Conservation (phyloP, 2,888 invertebrate genomes). For the Lingula anatina region DNA sequence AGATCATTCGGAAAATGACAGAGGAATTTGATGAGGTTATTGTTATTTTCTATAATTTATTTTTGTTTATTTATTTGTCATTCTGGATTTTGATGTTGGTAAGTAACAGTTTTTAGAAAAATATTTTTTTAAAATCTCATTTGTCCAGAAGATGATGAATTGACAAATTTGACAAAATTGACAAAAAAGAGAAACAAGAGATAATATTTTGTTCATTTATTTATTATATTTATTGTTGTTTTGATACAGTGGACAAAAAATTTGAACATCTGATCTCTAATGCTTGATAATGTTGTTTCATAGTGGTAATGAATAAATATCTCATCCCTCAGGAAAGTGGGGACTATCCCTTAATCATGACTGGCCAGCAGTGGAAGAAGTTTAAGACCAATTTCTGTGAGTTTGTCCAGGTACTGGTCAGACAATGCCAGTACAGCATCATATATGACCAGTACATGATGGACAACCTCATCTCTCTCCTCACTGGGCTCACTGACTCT, state of each 20-base stretch:
- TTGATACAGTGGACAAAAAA: no score
- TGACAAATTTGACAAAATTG: no score
- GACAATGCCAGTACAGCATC: constrained; percentile 97
- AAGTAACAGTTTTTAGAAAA: no score
- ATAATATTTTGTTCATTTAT: no score
- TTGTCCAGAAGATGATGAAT: no score
- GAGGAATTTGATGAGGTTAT: constrained; percentile 99
- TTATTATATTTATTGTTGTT: not conserved
- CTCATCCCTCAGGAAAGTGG: constrained; percentile 81
- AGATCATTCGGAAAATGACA: constrained; percentile 96
- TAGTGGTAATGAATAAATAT: not conserved
- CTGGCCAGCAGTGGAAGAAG: constrained; percentile 95
- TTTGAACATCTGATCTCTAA: no score
- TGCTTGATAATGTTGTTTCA: no score
- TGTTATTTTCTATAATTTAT: no score
- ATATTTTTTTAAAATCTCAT: no score
- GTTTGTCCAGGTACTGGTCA: constrained; percentile 89
- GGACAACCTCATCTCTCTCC: constrained; percentile 95
- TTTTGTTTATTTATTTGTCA: no score
- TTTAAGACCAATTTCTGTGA: constrained; percentile 94
- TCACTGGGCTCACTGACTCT: constrained; percentile 95
- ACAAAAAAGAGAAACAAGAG: not conserved
- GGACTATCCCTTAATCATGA: constrained; percentile 96
- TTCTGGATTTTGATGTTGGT: not conserved
- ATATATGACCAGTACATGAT: constrained; percentile 98